Conservation (phyloP, 2,113 vertebrate species). For the Barnardius zonarius region DNA sequence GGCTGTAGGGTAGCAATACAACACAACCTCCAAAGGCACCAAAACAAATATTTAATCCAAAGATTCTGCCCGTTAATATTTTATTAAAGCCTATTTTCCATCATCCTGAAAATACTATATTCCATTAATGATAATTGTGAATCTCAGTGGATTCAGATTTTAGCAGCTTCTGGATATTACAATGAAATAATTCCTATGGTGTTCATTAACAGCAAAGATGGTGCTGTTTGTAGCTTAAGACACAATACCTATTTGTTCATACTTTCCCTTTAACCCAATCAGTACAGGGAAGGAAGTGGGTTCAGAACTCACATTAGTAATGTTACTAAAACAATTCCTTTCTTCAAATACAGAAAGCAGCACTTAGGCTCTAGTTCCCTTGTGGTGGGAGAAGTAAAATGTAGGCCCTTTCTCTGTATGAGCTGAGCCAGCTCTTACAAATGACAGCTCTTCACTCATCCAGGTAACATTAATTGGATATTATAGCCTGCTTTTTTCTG, state of each 20-base stretch:
- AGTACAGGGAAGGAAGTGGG: background rate
- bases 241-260: background rate
- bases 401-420: background rate
- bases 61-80: slow-evolving; percentile 50
- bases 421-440: background rate
- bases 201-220: background rate
- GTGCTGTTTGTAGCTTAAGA: background rate
- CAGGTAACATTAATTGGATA: slow-evolving; percentile 16
- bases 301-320: background rate
- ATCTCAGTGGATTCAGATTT: slow-evolving; percentile 17
- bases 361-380: background rate
- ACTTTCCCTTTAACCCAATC: background rate
- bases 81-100: slow-evolving; percentile 51
- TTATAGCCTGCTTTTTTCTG: background rate
- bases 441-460: background rate
- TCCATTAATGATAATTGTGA: slow-evolving; percentile 47
- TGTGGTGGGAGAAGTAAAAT: background rate
- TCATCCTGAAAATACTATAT: slow-evolving; percentile 7
- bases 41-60: slow-evolving; percentile 57
- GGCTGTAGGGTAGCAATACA: slow-evolving; percentile 13
- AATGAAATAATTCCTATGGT: background rate
- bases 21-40: slow-evolving; percentile 49
- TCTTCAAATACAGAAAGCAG: background rate
- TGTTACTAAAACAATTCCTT: background rate
- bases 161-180: slow-evolving; percentile 11